A percentile compares a stretch with the other conserved stretches of the same genome.
Conservation (phyloP, 92 coral and sea anemone species). For the Porites lobata region DNA sequence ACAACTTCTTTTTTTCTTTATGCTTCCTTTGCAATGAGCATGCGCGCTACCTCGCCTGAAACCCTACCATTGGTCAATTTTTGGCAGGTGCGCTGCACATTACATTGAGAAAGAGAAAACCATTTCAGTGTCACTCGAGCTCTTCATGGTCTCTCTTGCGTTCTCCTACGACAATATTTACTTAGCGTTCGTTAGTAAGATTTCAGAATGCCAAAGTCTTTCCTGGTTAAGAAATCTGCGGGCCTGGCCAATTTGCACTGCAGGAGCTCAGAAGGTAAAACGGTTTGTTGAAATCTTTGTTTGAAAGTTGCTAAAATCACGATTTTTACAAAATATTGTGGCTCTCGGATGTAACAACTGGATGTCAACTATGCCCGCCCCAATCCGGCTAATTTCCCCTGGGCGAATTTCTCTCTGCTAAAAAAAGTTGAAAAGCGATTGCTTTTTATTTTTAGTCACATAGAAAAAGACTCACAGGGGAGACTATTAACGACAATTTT, state of each 20-base stretch:
- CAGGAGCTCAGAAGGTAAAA: conserved; percentile 74
- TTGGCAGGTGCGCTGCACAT: conserved; percentile 92
- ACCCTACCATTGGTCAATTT: conserved; percentile 86
- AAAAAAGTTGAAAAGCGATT: conserved; percentile 1
- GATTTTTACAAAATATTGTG: conserved; percentile 64
- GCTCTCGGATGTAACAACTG: conserved; percentile 53
- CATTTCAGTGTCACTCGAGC: conserved; percentile 77
- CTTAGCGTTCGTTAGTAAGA: conserved; percentile 55
- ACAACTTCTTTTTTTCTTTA: conserved; percentile 66
- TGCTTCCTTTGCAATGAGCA: conserved; percentile 61
- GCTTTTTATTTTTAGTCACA: conserved; percentile 12
- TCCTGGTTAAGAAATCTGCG: conserved; percentile 86
- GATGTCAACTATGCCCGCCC: conserved; percentile 63
- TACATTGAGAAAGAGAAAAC: conserved; percentile 80
- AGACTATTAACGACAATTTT: conserved; percentile 10
- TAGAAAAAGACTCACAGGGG: conserved; percentile 2
- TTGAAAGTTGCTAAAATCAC: conserved; percentile 70
- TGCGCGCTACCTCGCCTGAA: conserved; percentile 71
- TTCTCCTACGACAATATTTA: conserved; percentile 84
- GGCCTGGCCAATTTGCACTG: conserved; percentile 30
- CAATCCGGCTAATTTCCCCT: conserved; percentile 50
- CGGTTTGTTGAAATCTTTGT: conserved; percentile 13
- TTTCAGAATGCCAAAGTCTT: conserved; percentile 84
- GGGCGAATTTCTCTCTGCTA: conserved; percentile 5
- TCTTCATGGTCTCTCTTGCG: conserved; percentile 69